phyloP scores from a whole-genome alignment of 2,888 invertebrate species.

The Iphiclides podalirius region DNA sequence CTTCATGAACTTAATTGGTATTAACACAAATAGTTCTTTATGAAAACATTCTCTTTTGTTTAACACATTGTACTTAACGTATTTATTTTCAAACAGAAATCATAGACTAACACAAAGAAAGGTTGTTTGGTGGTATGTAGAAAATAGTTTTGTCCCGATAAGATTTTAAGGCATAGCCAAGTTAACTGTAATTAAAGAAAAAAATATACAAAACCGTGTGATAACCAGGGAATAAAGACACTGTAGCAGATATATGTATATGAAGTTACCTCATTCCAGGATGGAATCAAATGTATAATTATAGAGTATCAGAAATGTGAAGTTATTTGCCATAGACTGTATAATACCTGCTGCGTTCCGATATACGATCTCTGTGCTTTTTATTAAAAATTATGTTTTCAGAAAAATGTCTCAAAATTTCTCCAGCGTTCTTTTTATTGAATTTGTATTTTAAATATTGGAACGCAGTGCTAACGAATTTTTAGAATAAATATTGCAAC shows the following conservation, averaged over 20 bases:
- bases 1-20: too few relatives aligned
- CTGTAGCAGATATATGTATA: conserved; percentile 35
- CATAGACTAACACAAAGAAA: conserved; percentile 6
- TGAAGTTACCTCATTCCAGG: conserved; percentile 59
- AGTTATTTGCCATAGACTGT: conserved; percentile 25
- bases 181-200: conserved; percentile 15
- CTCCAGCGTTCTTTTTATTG: too few relatives aligned
- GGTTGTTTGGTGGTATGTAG: conserved; percentile 6
- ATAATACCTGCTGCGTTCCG: conserved; percentile 13
- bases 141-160: conserved; percentile 3
- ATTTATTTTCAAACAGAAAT: conserved; percentile 14
- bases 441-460: too few relatives aligned
- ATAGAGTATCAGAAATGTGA: conserved; percentile 28
- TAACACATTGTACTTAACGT: conserved; percentile 16
- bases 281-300: conserved; percentile 37
- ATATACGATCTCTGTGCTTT: conserved; percentile 2
- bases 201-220: conserved; percentile 51
- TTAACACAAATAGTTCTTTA: too few relatives aligned
- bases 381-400: neutral
- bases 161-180: conserved; percentile 13
- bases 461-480: conserved; percentile 28
- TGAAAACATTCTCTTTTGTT: too few relatives aligned
- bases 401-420: too few relatives aligned
- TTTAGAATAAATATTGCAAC: conserved; percentile 24
- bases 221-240: conserved; percentile 51